A percentile compares a stretch with the other conserved stretches of the same genome.
phyloP scores from a whole-genome alignment of 2,888 invertebrate species.

The Celastrina argiolus region DNA sequence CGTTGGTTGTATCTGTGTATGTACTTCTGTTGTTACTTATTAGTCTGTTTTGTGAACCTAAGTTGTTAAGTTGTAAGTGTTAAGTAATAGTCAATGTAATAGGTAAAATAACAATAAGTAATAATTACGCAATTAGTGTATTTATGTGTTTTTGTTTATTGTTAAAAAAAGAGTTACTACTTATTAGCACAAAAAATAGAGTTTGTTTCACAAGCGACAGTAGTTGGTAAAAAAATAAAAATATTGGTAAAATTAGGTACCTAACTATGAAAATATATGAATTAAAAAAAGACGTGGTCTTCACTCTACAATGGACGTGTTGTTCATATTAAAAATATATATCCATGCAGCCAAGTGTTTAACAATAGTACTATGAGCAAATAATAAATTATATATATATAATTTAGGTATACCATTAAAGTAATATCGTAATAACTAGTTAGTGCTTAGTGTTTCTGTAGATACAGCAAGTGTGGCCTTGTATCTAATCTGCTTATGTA shows the following conservation, averaged over 20 bases:
- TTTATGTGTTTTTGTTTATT: neutral
- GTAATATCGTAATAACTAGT: neutral
- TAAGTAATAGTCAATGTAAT: too few species aligned
- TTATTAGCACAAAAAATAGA: neutral
- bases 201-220: too few species aligned
- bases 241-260: too few species aligned
- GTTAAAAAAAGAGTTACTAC: neutral
- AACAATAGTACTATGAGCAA: neutral
- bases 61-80: neutral
- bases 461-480: conserved; percentile 25
- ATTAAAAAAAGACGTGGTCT: too few species aligned
- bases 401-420: neutral
- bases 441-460: neutral
- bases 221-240: too few species aligned
- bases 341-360: neutral
- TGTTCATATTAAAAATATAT: neutral
- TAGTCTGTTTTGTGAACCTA: neutral
- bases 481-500: conserved; percentile 25
- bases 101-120: too few species aligned
- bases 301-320: neutral
- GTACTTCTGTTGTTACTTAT: neutral
- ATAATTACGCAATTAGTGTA: neutral
- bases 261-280: too few species aligned
- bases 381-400: neutral
- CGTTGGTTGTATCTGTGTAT: neutral